These are phyloP conservation scores for Mormyrus lacerda DNA, from an alignment of 2,113 vertebrate genomes.

Conservation along the genomic window DNA sequence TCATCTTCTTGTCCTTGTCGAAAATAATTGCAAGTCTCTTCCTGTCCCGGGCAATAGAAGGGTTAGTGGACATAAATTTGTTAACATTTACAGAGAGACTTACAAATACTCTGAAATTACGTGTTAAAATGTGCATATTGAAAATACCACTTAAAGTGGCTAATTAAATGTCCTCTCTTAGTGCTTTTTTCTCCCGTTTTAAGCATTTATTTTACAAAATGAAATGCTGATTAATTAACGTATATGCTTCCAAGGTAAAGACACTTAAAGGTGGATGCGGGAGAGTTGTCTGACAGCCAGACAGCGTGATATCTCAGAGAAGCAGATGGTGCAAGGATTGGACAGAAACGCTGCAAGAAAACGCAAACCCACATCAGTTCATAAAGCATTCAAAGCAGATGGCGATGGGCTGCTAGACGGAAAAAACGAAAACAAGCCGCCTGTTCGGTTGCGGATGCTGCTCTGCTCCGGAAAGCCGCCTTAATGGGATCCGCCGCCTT, in stretches of 20 bases:
- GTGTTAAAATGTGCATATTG: neutral
- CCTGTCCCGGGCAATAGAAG: neutral
- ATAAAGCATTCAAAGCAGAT: neutral
- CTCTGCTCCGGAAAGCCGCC: neutral
- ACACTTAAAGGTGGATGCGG: neutral
- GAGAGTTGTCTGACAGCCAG: neutral
- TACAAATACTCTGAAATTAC: neutral
- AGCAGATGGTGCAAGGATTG: conserved; percentile 12
- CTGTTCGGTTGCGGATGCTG: neutral
- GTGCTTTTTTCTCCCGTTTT: neutral
- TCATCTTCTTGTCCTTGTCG: neutral
- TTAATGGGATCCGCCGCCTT: too few relatives aligned
- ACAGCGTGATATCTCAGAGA: neutral
- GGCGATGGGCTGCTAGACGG: neutral
- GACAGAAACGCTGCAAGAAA: neutral
- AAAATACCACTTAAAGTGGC: neutral
- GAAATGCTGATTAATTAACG: neutral
- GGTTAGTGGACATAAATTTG: neutral
- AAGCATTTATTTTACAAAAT: neutral
- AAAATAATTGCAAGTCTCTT: neutral
- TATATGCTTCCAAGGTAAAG: neutral
- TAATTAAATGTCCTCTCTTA: neutral
- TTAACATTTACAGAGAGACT: neutral
- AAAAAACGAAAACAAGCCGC: neutral
- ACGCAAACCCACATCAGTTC: neutral